phyloP scores from a whole-genome alignment of 1,140 invertebrate genomes.

The Geopemphigus sp. region DNA sequence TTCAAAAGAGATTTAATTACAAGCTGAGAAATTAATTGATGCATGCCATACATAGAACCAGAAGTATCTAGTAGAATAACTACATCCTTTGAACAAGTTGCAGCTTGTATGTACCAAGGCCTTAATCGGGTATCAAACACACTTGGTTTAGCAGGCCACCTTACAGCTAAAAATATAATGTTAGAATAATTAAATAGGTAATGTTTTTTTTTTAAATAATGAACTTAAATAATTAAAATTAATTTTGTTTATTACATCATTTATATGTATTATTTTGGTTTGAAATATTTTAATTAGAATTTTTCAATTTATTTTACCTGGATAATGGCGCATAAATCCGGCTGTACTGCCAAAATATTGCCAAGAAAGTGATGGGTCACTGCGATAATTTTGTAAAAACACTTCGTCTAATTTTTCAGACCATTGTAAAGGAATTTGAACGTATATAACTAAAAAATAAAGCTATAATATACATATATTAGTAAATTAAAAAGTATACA shows the following conservation, averaged over 20 bases:
- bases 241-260: not conserved
- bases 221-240: no score
- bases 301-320: conserved; percentile 58
- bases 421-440: conserved; percentile 75
- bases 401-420: conserved; percentile 78
- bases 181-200: not conserved
- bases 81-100: conserved; percentile 95
- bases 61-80: conserved; percentile 92
- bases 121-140: conserved; percentile 81
- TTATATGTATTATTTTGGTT: not conserved
- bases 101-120: conserved; percentile 95
- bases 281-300: not conserved
- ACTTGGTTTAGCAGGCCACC: conserved; percentile 56
- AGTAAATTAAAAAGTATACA: conserved; percentile 51
- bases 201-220: no score
- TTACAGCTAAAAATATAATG: conserved; percentile 30
- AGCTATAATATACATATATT: not conserved
- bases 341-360: conserved; percentile 93
- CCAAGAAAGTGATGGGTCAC: conserved; percentile 86
- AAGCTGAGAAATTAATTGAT: conserved; percentile 72
- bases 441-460: conserved; percentile 30
- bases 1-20: conserved; percentile 86
- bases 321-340: conserved; percentile 89
- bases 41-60: conserved; percentile 95
- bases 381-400: conserved; percentile 80